Conservation (phyloP, 2,797 vertebrate genomes). For the Galaxias olidus region DNA sequence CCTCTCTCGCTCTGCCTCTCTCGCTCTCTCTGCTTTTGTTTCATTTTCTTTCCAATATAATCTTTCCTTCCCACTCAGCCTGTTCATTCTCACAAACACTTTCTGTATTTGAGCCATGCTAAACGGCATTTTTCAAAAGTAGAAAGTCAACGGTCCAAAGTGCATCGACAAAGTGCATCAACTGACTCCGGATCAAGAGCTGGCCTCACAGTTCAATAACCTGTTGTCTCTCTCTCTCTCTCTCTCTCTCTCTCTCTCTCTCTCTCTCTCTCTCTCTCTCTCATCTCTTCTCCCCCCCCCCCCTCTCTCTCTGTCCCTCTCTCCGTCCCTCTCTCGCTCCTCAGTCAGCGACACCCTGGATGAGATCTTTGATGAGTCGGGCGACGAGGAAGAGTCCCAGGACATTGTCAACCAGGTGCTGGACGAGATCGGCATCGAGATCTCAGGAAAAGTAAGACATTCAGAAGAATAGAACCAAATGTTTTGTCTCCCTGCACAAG, state of each 20-base stretch:
- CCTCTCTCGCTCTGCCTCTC: too few species aligned
- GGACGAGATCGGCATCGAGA: constrained; percentile 98
- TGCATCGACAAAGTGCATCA: constrained; percentile 21
- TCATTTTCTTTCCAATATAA: too few species aligned
- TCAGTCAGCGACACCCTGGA: constrained; percentile 96
- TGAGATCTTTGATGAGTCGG: constrained; percentile 95
- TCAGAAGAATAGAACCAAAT: too few species aligned
- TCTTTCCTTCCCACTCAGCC: too few species aligned
- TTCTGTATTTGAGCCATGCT: background rate
- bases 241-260: constrained; percentile 1
- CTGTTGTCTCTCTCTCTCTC: background rate
- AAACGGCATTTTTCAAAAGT: background rate
- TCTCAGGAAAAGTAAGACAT: constrained; percentile 89
- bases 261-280: constrained; percentile 9
- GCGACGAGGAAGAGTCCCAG: constrained; percentile 97
- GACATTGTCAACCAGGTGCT: constrained; percentile 97
- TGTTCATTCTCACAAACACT: background rate
- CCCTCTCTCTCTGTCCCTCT: background rate
- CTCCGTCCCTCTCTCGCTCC: constrained; percentile 5
- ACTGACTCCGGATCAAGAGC: constrained; percentile 15
- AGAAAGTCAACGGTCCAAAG: background rate
- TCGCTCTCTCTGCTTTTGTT: too few species aligned
- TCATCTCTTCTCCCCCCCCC: background rate
- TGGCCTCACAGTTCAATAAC: constrained; percentile 9
- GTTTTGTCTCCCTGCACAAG: background rate